A percentile compares a stretch with the other conserved stretches of the same genome.
Conservation (phyloP, 2,113 vertebrate species). For the Paedocypris sp. region DNA sequence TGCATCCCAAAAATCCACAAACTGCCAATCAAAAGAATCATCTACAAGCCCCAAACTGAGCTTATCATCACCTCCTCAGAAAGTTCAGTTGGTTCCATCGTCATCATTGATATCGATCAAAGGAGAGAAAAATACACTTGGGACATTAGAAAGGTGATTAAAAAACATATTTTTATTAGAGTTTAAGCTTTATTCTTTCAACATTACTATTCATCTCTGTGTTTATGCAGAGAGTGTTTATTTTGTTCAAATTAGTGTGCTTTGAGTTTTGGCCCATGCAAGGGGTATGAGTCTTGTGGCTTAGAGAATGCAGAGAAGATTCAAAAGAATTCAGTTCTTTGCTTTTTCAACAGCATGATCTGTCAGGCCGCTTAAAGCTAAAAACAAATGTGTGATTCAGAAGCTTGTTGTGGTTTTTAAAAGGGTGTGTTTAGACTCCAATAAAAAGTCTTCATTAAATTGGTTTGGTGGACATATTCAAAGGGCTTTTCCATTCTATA, state of each 20-base stretch:
- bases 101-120: slow-evolving; percentile 34
- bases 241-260: too few species aligned
- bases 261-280: too few species aligned
- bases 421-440: slow-evolving; percentile 22
- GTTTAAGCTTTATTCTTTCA: background rate
- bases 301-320: too few species aligned
- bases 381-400: slow-evolving; percentile 28
- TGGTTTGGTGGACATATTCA: slow-evolving; percentile 19
- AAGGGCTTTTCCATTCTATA: background rate
- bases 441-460: slow-evolving; percentile 36
- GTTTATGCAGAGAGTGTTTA: too few species aligned
- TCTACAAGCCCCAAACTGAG: slow-evolving; percentile 30
- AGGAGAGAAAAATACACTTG: slow-evolving; percentile 37
- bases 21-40: slow-evolving; percentile 42
- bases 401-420: slow-evolving; percentile 34
- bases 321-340: background rate
- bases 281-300: too few species aligned
- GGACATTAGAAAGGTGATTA: slow-evolving; percentile 44
- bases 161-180: background rate
- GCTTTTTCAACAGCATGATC: slow-evolving; percentile 10
- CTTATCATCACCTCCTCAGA: slow-evolving; percentile 40
- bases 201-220: too few species aligned
- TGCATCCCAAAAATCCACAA: slow-evolving; percentile 1
- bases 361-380: slow-evolving; percentile 3
- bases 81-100: slow-evolving; percentile 37